These are phyloP conservation scores for Cancer borealis DNA, from an alignment of 2,888 invertebrate genomes.

Conservation along the genomic window DNA sequence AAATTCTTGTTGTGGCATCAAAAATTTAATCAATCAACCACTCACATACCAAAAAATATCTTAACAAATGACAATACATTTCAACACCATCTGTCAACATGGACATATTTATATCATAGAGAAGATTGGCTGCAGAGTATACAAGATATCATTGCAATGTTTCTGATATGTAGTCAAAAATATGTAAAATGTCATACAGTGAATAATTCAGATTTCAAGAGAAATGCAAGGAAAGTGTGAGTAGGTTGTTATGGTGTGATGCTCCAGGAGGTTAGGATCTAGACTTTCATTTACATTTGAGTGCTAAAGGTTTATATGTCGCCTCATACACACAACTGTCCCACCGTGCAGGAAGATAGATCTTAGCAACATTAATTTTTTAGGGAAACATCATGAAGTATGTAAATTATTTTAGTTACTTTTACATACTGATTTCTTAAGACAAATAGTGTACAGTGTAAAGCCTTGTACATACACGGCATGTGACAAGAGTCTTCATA, in stretches of 20 bases:
- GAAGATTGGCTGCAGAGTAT: neutral
- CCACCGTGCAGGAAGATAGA: constrained; percentile 44
- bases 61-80: neutral
- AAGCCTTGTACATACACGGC: constrained; percentile 57
- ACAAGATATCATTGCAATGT: neutral
- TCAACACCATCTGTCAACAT: neutral
- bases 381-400: constrained; percentile 14
- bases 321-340: constrained; percentile 15
- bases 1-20: too few species aligned
- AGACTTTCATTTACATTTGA: constrained; percentile 36
- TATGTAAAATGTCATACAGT: neutral
- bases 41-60: too few species aligned
- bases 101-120: neutral
- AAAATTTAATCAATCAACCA: too few species aligned
- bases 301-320: constrained; percentile 44
- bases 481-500: constrained; percentile 36
- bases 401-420: constrained; percentile 62
- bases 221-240: neutral
- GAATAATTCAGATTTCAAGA: neutral
- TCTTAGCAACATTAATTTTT: constrained; percentile 41
- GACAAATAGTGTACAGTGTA: constrained; percentile 46
- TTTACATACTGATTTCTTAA: constrained; percentile 60
- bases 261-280: neutral
- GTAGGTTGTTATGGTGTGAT: neutral
- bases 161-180: neutral